Evolutionary conservation across 2,888 invertebrate species (phyloP).

Genomic region (Chymomyza amoena): DNA sequence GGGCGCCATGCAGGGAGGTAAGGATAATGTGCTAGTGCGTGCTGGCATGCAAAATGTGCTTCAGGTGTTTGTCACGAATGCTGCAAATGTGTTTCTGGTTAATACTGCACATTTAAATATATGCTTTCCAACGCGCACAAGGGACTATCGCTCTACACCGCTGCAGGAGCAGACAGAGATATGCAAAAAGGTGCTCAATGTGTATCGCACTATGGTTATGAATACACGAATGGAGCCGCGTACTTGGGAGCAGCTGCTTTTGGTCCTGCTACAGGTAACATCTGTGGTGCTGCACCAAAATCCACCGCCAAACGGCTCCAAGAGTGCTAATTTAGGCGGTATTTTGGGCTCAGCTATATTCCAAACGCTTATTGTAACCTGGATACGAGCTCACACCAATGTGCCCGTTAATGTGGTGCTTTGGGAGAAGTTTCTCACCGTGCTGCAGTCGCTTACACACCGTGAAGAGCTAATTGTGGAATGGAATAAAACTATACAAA

Average conservation of each 20-base stretch:
- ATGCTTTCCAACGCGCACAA: conserved; percentile 82
- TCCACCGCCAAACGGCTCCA: conserved; percentile 83
- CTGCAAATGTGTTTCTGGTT: conserved; percentile 94
- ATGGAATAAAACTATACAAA: conserved; percentile 99
- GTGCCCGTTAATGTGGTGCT: conserved; percentile 92
- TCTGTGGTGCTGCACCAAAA: conserved; percentile 91
- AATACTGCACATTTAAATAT: conserved; percentile 77
- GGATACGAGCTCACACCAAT: conserved; percentile 98
- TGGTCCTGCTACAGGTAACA: conserved; percentile 94
- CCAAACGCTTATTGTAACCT: conserved; percentile 97
- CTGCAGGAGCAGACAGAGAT: conserved; percentile 96
- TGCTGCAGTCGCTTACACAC: conserved; percentile 91
- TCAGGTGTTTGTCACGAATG: conserved; percentile 91
- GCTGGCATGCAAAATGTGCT: conserved; percentile 87
- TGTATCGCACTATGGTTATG: conserved; percentile 98
- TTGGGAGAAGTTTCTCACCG: conserved; percentile 95
- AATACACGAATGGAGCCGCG: conserved; percentile 94
- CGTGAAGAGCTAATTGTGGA: conserved; percentile 97
- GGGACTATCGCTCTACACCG: conserved; percentile 82
- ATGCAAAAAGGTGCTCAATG: conserved; percentile 96
- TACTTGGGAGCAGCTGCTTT: conserved; percentile 94
- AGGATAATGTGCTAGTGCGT: conserved; percentile 88
- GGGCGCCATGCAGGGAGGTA: conserved; percentile 81
- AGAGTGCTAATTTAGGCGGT: conserved; percentile 83
- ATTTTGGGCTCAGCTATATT: conserved; percentile 91